Evolutionary conservation across 2,113 vertebrate genomes (phyloP), one percentile per base, ranked within the genome.

Genomic region (Lichenostomus cassidix): DNA sequence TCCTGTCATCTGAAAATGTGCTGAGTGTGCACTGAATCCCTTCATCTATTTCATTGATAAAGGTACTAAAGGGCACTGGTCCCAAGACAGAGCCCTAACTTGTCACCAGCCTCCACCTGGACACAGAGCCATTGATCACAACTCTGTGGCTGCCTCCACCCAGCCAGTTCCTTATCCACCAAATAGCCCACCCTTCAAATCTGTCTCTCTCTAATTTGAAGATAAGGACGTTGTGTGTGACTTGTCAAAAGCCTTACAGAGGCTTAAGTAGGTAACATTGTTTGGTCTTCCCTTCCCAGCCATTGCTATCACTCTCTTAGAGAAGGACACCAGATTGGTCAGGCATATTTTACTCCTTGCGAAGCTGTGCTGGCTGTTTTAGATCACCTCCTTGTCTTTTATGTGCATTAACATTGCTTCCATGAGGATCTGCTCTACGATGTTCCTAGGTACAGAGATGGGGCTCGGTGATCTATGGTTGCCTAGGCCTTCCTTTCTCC

Each of bases 1-100:
- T 84, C 3, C 0, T 47, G 12, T 41, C n/a, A 24, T 62, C 27
- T 69, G 22, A 31, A 60, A 33, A 53, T 46, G 33, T 87, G 31
- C 27, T 68, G 55, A 37, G 9, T 4, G 12, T 60, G 10, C 25
- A 28, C 15, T 53, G 0, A 0, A 33, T 53, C 33, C 16, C 33
- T 87, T 60, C 1, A 3, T 69, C 23, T 53, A 9, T 62, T 52
- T 62, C 12, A 39, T 39, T 69, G 31, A 39, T 53, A 33, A 77
- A 69, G 53, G 28, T 28, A 23, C 9, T 44, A 28, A 53, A 53
- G 28, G 53, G 19, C 11, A 27, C 22, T 0, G 0, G 3, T 69
- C 22, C 18, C 47, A 62, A 39, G 12, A 46, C 18, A 60, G 37
- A 73, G 16, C 10, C 8, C 5, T 52, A 33, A 60, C 18, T 77